phyloP scores from a whole-genome alignment of 2,797 vertebrate species.

The Spinus pinus region DNA sequence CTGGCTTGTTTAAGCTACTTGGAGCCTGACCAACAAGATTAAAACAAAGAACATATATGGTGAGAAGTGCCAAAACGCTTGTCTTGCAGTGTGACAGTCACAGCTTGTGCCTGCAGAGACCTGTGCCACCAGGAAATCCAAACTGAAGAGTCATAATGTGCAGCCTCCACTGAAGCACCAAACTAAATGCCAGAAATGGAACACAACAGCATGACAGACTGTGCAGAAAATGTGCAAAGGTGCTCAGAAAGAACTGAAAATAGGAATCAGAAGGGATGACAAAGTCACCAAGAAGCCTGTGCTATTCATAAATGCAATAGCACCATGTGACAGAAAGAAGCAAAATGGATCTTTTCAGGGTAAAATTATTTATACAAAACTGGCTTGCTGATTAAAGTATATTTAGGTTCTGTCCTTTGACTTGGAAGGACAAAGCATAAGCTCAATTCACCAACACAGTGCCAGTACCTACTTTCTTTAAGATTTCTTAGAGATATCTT shows the following conservation, averaged over 20 bases:
- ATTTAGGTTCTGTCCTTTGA: not conserved
- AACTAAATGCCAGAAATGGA: not conserved
- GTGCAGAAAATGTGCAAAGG: not conserved
- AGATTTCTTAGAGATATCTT: not conserved
- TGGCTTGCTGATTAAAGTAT: not conserved
- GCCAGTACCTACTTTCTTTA: not conserved
- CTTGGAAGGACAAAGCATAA: not conserved
- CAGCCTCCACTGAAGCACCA: not conserved
- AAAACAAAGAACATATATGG: not conserved
- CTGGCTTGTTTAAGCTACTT: not conserved
- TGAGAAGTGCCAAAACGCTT: not conserved
- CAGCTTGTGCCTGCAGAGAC: not conserved
- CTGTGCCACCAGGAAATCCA: not conserved
- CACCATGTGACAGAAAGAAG: not conserved
- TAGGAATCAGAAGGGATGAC: not conserved
- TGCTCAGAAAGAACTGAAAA: not conserved
- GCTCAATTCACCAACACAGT: not conserved
- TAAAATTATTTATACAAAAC: not conserved
- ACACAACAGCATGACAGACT: not conserved
- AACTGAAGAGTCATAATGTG: not conserved
- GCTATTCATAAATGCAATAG: not conserved
- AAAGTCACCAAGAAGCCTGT: not conserved
- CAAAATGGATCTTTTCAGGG: not conserved
- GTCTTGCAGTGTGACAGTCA: not conserved
- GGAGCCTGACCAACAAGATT: not conserved